Evolutionary conservation across 2,888 invertebrate genomes (phyloP), one percentile per base, ranked within the genome.

Genomic region (Lasioglossum villosulum): DNA sequence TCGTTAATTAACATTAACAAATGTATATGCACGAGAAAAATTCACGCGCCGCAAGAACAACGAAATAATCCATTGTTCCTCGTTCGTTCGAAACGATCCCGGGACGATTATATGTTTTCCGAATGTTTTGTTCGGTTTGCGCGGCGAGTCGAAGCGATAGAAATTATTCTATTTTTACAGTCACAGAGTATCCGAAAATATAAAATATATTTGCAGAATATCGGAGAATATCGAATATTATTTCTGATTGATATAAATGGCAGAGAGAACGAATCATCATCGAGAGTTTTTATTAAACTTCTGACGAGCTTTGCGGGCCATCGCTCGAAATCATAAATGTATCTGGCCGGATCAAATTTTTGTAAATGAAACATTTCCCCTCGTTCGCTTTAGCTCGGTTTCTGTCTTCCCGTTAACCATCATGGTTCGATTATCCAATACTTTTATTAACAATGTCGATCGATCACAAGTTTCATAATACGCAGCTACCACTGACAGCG

Each of bases 391-490:
- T 6, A 37, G 30, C 16, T 19, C 76, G 42, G n/a, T 16, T 48
- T 48, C 34, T 37, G 34, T 42, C 34, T 45, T 76, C 34, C 66
- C 66, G 66, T 48, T 48, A 68, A 14, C 66, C 30, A 66, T 16
- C 30, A 34, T 59, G 16, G 66, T 34, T 66, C 66, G 66, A 34
- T 66, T 66, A 66, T 66, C 66, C 34, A 66, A 66, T 66, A 66
- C 66, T 66, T 66, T 66, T 66, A 71, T 79, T 74, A 68, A 39
- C 45, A 27, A n/a, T 39, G 74, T 27, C 74, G 63, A 83, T 83
- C 71, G 52, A 71, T 72, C 81, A 72, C n/a, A 66, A 80, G 72
- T 80, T 83, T 66, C 80, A 80, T 80, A 83, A 83, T 39, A 52
- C 52, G 39, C 14, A 63, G 42, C 52, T 39, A 45, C 72, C 48